phyloP scores from a whole-genome alignment of 2,113 vertebrate genomes.

The Turnix velox region DNA sequence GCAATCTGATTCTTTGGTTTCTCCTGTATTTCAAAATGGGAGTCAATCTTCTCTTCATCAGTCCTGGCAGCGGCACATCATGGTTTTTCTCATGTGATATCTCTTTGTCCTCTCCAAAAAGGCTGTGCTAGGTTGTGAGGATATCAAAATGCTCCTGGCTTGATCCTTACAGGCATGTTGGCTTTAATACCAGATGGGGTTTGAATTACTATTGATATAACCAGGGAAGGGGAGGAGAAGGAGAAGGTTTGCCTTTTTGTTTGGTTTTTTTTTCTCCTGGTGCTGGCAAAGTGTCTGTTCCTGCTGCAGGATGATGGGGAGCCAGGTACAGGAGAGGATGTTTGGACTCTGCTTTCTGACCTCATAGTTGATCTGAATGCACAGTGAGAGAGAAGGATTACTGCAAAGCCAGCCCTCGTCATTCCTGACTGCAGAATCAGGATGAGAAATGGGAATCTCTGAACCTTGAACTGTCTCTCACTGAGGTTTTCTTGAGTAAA shows the following conservation, averaged over 20 bases:
- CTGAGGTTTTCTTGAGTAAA: background rate
- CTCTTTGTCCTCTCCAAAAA: background rate
- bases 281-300: background rate
- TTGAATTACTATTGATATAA: background rate
- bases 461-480: background rate
- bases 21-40: background rate
- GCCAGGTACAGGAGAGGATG: background rate
- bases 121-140: background rate
- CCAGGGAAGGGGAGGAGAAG: background rate
- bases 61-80: background rate
- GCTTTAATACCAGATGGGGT: background rate
- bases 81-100: background rate
- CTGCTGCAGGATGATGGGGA: background rate
- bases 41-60: fast-evolving
- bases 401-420: background rate
- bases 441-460: background rate
- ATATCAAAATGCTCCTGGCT: background rate
- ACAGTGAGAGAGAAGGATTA: background rate
- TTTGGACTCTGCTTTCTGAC: background rate
- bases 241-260: background rate
- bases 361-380: background rate
- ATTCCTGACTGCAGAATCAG: background rate
- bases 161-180: background rate
- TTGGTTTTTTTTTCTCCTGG: background rate
- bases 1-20: background rate